These are phyloP conservation scores for Hyphantria cunea DNA, from an alignment of 1,140 invertebrate species.

Conservation along the genomic window DNA sequence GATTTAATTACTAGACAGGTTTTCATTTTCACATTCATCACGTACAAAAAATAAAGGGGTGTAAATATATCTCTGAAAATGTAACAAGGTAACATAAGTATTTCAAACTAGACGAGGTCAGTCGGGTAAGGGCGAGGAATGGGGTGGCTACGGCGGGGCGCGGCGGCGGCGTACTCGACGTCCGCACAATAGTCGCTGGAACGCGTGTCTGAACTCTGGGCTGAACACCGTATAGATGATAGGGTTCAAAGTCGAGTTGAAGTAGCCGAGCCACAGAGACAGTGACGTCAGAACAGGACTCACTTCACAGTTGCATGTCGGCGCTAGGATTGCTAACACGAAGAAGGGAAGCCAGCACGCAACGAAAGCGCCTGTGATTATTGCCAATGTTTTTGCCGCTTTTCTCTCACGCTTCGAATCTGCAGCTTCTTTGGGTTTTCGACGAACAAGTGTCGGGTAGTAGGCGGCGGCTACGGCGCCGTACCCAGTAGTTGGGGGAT, in stretches of 20 bases:
- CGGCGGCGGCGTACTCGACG: slow-evolving; percentile 79
- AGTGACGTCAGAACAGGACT: slow-evolving; percentile 85
- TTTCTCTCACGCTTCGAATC: slow-evolving; percentile 94
- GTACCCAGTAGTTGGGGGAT: slow-evolving; percentile 84
- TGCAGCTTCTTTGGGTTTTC: slow-evolving; percentile 86
- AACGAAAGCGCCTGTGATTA: slow-evolving; percentile 95
- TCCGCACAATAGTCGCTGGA: slow-evolving; percentile 90
- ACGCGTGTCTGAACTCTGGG: slow-evolving; percentile 93
- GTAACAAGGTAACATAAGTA: slow-evolving; percentile 76
- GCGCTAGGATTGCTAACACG: slow-evolving; percentile 91
- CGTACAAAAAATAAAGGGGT: slow-evolving; percentile 80
- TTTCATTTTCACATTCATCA: slow-evolving; percentile 70
- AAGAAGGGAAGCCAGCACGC: slow-evolving; percentile 96
- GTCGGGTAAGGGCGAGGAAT: slow-evolving; percentile 54
- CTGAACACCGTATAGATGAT: slow-evolving; percentile 95
- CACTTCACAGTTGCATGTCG: slow-evolving; percentile 85
- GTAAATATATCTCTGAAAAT: slow-evolving; percentile 82
- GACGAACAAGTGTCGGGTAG: slow-evolving; percentile 75
- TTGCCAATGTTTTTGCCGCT: slow-evolving; percentile 95
- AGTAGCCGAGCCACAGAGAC: slow-evolving; percentile 92
- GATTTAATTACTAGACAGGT: slow-evolving; percentile 70
- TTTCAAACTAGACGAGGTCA: slow-evolving; percentile 71
- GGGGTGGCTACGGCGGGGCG: slow-evolving; percentile 55
- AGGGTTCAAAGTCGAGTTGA: slow-evolving; percentile 94
- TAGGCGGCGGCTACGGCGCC: slow-evolving; percentile 79